Conservation (phyloP, 2,113 vertebrate species). For the Trochalopteron elliotii region DNA sequence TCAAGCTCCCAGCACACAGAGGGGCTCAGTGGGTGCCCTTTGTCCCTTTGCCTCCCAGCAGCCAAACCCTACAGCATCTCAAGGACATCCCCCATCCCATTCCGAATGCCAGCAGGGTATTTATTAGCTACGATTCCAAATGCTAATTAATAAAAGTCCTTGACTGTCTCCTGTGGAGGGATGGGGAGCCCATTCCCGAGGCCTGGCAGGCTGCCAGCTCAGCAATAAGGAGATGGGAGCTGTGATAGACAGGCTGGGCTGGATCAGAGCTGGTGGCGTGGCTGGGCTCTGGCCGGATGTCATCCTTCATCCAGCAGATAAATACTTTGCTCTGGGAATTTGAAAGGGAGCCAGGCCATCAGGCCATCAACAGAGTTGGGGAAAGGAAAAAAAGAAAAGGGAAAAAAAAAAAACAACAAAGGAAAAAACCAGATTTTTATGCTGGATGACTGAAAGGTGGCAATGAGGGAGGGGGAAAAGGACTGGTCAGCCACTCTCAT, state of each 20-base stretch:
- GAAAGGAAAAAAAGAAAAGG: rapidly evolving
- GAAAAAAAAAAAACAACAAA: neutral
- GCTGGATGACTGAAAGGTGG: neutral
- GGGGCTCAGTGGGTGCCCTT: neutral
- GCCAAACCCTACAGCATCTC: neutral
- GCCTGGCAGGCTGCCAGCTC: conserved; percentile 56
- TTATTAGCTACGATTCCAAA: conserved; percentile 51
- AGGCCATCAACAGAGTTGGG: neutral
- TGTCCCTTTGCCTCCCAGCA: neutral
- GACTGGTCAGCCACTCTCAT: neutral
- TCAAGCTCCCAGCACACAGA: neutral
- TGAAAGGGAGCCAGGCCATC: conserved; percentile 55
- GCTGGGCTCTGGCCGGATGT: conserved; percentile 35
- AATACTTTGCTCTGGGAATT: conserved; percentile 9
- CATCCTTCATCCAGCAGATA: conserved; percentile 50
- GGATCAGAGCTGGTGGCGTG: neutral
- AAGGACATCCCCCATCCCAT: conserved; percentile 2
- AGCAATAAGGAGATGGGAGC: neutral
- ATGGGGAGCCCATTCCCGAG: conserved; percentile 63
- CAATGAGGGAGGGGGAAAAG: neutral
- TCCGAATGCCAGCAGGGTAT: conserved; percentile 17
- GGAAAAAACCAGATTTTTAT: neutral
- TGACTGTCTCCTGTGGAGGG: conserved; percentile 75
- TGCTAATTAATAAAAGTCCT: conserved; percentile 75
- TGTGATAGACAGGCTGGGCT: conserved; percentile 10